Evolutionary conservation across 1,140 invertebrate species (phyloP), one percentile per base, ranked within the genome.

Genomic region (Manduca sexta): DNA sequence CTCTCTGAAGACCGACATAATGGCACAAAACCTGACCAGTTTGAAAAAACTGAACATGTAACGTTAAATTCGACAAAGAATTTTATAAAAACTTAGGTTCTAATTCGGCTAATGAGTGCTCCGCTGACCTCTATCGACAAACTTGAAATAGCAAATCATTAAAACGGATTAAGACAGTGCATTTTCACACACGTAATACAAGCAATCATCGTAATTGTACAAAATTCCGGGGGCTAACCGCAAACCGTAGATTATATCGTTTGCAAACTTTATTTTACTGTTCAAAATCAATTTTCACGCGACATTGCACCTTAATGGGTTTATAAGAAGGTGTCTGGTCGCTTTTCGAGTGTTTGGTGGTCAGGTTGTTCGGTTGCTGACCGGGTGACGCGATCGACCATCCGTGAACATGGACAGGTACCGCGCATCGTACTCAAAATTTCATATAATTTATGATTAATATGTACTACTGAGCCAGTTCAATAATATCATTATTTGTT

Each of bases 331-430:
- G 38, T 39, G 3, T 1, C 3, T 3, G 15, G 15, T 39, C 1
- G 5, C 10, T 39, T 39, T 18, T 39, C 14, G 38, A 16, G 7
- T 39, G 38, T 17, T 17, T 17, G 8, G 7, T 17, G 38, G 21
- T 7, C 47, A 56, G 56, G 52, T 52, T 54, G 26, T 15, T 10
- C 52, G 67, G 54, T 58, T 65, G 56, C 62, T 49, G 54, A 45
- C 31, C 62, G 63, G 54, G 56, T 76, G 68, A 74, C 68, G 68
- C 58, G 46, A 64, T 47, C 60, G 64, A 63, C 70, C 70, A 72
- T 68, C 64, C 68, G 56, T 74, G 66, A 69, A 74, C 58, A 44
- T 49, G 70, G 71, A 76, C 56, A 40, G 70, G 67, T 12, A 38
- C 52, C 68, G 67, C 21, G 21, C 21, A 21, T 21, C 21, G 21